phyloP scores from a whole-genome alignment of 2,888 invertebrate genomes.

The Netelia melanura region DNA sequence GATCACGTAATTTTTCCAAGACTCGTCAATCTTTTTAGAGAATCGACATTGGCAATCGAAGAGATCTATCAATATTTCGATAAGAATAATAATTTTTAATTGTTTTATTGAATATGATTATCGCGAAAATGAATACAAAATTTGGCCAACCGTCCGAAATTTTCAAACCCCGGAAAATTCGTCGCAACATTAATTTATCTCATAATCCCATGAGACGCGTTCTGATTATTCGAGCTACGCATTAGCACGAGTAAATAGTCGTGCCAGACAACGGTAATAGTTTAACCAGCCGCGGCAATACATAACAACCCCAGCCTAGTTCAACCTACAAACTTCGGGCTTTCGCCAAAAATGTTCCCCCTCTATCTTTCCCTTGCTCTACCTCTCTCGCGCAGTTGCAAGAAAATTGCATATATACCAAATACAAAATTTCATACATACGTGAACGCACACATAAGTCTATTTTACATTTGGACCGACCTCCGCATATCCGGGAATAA shows the following conservation, averaged over 20 bases:
- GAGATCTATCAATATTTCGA: no score
- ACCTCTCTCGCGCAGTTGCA: slow-evolving; percentile 6
- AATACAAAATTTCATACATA: slow-evolving; percentile 19
- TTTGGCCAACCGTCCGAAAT: no score
- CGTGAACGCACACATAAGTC: background rate
- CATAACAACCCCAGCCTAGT: background rate
- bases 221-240: background rate
- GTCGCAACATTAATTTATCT: slow-evolving; percentile 1
- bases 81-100: no score
- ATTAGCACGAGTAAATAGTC: slow-evolving; percentile 26
- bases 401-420: slow-evolving; percentile 44
- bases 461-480: slow-evolving; percentile 47
- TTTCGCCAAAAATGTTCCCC: slow-evolving; percentile 7
- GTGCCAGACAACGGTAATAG: slow-evolving; percentile 22
- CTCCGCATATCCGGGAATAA: slow-evolving; percentile 59
- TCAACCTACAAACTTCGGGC: slow-evolving; percentile 28
- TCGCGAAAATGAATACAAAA: no score
- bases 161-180: background rate
- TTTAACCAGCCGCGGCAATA: slow-evolving; percentile 21
- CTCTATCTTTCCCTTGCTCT: background rate
- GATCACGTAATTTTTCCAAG: no score
- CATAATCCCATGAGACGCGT: background rate
- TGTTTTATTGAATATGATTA: no score
- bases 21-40: no score
- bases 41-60: no score